Evolutionary conservation across 2,888 invertebrate genomes (phyloP), one percentile per base, ranked within the genome.

Genomic region (Drosophila atripex): DNA sequence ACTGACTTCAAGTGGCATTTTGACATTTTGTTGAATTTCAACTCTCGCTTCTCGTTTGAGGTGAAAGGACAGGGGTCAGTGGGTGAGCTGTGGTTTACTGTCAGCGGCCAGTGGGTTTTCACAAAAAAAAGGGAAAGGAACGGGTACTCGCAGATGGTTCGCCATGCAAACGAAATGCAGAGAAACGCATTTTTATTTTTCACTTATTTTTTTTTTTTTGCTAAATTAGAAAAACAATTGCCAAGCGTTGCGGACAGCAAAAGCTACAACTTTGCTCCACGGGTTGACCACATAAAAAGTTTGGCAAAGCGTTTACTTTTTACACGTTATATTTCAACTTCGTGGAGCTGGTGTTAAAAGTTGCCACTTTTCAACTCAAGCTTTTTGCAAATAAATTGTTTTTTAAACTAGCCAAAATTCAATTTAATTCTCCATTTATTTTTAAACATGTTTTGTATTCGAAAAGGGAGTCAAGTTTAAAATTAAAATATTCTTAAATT

Each of bases 1-100:
- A 58, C 73, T 55, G 68, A 66, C 71, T 71, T 71, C 71, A 73
- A 71, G 71, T 71, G 71, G 73, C 71, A 58, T 71, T 71, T 71
- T 71, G 71, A 73, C 68, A 71, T 71, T 71, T 71, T 71, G 71
- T 71, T 73, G 58, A 73, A 68, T 71, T 71, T 66, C 54, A 58
- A 43, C 58, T 73, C 58, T 73, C 41, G 57, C 38, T 23, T 30
- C 30, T 59, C 38, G 59, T 46, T 68, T 23, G 43, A 14, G 35
- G 28, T 32, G 11, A 41, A 12, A 16, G 16, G 16, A 9, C 38
- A 30, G 59, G 25, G 60, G 45, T 46, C 28, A 38, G 18, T 16
- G 60, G 60, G 61, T 46, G 45, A 12, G 21, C 14, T 38, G 18
- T 16, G 41, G 14, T 18, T 18, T 7, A n/a, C n/a, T 14, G 7